Conservation (phyloP, 30 jellyfish, hydroid and myxozoan species). For the Aurelia coerulea region DNA sequence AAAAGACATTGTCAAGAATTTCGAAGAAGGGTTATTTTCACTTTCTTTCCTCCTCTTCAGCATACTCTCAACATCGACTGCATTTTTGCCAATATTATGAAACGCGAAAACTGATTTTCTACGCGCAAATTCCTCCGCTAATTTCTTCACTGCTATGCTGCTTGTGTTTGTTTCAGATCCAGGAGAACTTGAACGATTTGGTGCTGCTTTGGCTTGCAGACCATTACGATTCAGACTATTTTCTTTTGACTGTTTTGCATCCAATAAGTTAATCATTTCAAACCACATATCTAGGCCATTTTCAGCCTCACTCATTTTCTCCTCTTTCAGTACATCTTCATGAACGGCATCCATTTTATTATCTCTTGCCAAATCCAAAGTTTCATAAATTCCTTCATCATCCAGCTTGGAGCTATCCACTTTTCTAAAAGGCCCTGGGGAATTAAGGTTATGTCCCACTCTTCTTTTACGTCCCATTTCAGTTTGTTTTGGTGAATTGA, state of each 20-base stretch:
- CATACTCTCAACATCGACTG: constrained; percentile 2
- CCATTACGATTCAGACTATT: background rate
- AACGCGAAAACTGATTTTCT: constrained; percentile 1
- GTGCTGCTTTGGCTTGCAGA: background rate
- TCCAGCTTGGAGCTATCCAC: background rate
- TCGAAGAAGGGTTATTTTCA: constrained; percentile 5
- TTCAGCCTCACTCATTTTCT: no score
- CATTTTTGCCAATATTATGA: constrained; percentile 13
- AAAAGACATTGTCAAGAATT: background rate
- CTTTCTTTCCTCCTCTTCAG: constrained; percentile 13
- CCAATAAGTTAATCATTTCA: background rate
- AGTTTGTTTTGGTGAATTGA: no score
- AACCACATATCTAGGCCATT: no score
- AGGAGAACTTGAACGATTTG: background rate
- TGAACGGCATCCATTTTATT: no score
- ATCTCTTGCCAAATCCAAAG: no score
- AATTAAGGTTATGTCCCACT: no score
- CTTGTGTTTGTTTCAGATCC: no score
- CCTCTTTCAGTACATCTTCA: no score
- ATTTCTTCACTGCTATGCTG: no score
- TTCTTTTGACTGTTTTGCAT: background rate
- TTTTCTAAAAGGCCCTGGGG: background rate
- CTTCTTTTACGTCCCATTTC: no score
- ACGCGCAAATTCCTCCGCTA: background rate
- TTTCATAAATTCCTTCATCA: background rate